Evolutionary conservation across 2,113 vertebrate genomes (phyloP), one percentile per base, ranked within the genome.

Genomic region (Oxyura jamaicensis): DNA sequence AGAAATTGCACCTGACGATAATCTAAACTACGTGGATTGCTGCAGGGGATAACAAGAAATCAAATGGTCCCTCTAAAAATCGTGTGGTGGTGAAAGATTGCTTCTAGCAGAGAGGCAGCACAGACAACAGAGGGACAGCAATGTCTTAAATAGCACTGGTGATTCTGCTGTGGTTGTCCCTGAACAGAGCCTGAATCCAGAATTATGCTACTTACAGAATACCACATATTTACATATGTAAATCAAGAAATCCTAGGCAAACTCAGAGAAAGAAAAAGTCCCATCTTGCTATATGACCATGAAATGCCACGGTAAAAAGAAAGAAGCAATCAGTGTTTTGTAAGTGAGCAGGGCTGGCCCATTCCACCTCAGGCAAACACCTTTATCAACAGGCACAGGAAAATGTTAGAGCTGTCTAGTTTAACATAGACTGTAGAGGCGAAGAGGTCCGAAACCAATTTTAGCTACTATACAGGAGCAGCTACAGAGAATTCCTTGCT

Each of bases 221-320:
- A 81, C 19, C 41, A 75, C 46, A 78, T 67, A 35, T 41, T 65
- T 41, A 41, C 5, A 65, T 0, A 66, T 19, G 18, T 80, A 95
- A 93, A 92, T 88, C 35, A 73, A 76, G 39, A 92, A 69, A 80
- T 58, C 48, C n/a, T 44, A 53, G 23, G 55, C 33, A 90, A 88
- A 50, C 0, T 0, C 8, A 77, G 31, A 19, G 29, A 93, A 84
- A 56, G 15, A 89, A 87, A 33, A 31, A 26, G 25, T 72, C 91
- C 62, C 4, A 0, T 56, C n/a, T 75, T 14, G 46, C 19, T 20
- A 26, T 20, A 39, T 0, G 0, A 76, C 8, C 46, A 31, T 1
- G 2, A 87, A 12, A 59, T 26, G 52, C 20, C 31, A 55, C 58
- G 36, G 25, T 31, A 31, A 75, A 28, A 87, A 93, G 36, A 28